A percentile compares a stretch with the other conserved stretches of the same genome.
These are phyloP conservation scores for Dynastes tityus DNA, from an alignment of 2,888 invertebrate genomes.

Conservation along the genomic window DNA sequence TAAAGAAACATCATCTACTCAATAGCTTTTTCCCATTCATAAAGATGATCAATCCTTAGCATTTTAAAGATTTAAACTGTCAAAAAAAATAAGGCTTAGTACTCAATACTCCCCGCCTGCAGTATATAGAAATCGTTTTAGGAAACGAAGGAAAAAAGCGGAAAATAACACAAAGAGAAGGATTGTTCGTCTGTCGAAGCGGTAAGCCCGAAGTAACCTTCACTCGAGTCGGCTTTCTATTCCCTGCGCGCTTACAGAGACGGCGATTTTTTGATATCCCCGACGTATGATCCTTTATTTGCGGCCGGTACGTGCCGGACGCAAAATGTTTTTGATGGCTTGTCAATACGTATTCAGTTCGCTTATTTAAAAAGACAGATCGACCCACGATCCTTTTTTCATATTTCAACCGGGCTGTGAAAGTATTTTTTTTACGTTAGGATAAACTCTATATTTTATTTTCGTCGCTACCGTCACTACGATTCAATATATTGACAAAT, in stretches of 20 bases:
- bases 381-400: not conserved
- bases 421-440: not conserved
- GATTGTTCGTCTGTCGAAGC: constrained; percentile 19
- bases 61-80: not conserved
- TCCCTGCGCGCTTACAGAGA: no score
- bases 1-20: not conserved
- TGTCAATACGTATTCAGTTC: constrained; percentile 32
- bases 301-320: not conserved
- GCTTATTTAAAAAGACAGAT: constrained; percentile 6
- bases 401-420: not conserved
- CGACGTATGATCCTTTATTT: constrained; percentile 38
- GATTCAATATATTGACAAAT: no score
- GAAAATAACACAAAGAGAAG: constrained; percentile 19
- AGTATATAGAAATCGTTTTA: not conserved
- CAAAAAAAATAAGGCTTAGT: not conserved
- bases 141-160: not conserved
- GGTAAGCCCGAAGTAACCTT: not conserved
- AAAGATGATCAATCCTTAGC: no score
- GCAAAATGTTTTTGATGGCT: constrained; percentile 36
- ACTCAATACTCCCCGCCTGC: not conserved
- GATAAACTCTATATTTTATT: not conserved
- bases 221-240: not conserved
- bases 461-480: no score
- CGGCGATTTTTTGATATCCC: not conserved
- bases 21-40: not conserved